Evolutionary conservation across 2,113 vertebrate species (phyloP).

Genomic region (Clupea harengus): DNA sequence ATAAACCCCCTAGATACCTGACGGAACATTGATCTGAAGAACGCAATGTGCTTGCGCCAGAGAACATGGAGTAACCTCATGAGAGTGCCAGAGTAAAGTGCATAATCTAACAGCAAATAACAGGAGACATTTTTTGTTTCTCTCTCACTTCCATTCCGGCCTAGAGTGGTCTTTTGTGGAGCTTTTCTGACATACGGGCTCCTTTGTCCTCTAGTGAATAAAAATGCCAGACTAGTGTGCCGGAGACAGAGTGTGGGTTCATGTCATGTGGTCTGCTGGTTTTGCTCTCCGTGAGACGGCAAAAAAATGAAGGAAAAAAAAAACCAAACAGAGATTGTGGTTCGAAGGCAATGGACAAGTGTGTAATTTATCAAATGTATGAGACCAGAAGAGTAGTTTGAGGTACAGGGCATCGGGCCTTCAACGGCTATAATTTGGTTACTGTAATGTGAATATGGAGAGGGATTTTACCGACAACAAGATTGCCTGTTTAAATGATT

Average conservation of each 20-base stretch:
- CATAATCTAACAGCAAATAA: not conserved
- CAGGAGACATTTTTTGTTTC: not conserved
- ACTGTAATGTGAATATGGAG: no score
- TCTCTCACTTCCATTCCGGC: not conserved
- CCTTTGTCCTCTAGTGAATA: not conserved
- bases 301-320: not conserved
- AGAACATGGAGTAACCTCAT: not conserved
- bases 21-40: not conserved
- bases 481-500: not conserved
- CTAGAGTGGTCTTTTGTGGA: not conserved
- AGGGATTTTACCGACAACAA: not conserved
- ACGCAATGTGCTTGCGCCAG: not conserved
- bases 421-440: no score
- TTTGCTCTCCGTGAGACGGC: not conserved
- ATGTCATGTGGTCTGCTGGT: not conserved
- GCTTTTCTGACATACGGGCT: not conserved
- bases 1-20: not conserved
- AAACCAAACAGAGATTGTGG: not conserved
- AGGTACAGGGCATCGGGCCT: no score
- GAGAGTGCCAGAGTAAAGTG: not conserved
- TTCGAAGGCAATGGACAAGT: not conserved
- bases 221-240: not conserved
- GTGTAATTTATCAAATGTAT: not conserved
- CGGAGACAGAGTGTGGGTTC: not conserved
- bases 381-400: not conserved